phyloP scores from a whole-genome alignment of 2,888 invertebrate genomes.

The Callinectes sapidus region DNA sequence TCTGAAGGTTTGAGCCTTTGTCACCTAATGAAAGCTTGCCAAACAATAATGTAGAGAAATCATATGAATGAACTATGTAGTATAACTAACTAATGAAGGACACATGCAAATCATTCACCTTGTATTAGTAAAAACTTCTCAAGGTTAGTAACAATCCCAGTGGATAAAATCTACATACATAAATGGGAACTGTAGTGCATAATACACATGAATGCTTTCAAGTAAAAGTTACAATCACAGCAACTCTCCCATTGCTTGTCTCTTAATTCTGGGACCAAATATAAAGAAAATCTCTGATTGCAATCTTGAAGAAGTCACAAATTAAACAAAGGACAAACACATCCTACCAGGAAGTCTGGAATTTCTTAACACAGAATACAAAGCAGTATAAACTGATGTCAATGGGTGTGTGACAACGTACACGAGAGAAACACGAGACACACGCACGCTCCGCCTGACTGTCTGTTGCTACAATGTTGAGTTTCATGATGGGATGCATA shows the following conservation, averaged over 20 bases:
- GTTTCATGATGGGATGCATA: not conserved
- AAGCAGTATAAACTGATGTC: not conserved
- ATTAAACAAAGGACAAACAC: not conserved
- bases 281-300: not conserved
- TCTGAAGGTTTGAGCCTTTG: not conserved
- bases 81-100: not conserved
- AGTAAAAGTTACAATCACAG: not conserved
- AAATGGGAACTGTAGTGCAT: not conserved
- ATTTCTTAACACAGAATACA: not conserved
- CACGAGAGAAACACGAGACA: not conserved
- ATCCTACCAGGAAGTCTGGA: not conserved
- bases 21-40: constrained; percentile 15
- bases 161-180: not conserved
- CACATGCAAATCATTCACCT: not conserved
- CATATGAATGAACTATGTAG: not conserved
- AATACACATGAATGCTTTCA: not conserved
- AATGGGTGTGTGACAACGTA: not conserved
- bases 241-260: not conserved
- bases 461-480: not conserved
- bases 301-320: not conserved
- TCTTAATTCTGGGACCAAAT: not conserved
- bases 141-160: not conserved
- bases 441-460: not conserved
- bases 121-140: not conserved
- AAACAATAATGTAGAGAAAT: not conserved